Evolutionary conservation across 1,140 invertebrate species (phyloP), one percentile per base, ranked within the genome.

Genomic region (Scaptomyza pallida): DNA sequence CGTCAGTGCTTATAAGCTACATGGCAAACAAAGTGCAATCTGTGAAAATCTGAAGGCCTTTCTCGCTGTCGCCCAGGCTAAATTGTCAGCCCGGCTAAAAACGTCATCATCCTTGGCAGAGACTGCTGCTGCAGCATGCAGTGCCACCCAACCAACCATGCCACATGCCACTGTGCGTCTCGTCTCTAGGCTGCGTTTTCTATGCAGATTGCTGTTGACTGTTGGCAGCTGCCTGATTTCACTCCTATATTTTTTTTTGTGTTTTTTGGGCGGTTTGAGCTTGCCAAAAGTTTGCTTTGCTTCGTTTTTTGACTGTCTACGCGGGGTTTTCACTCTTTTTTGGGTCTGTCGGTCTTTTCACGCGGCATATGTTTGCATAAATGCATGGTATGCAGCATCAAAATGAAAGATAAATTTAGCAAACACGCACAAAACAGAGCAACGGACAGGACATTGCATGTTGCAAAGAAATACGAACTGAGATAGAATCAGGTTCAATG

Each of bases 351-450:
- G 35, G 62, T 48, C 75, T 51, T 37, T 86, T 75, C 59, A 68
- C 71, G 74, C 74, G 56, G 77, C 81, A 88, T 81, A 86, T 86
- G 81, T 88, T 83, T 86, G 82, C 81, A 86, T 81, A 86, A 80
- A 85, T 61, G 68, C 54, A 60, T 67, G 50, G 52, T 71, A 79
- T 37, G 47, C 57, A 40, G 51, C 61, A 47, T 77, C 81, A 71
- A 81, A 83, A 88, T 68, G 77, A 86, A 86, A 86, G 77, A 86
- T 86, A 88, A 77, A 86, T 81, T 81, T 80, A 45, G 54, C 74
- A 75, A 70, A 75, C 68, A 81, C 69, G 65, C 57, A 61, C 50
- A 37, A 26, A 76, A 76, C 59, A 62, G 50, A 30, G 40, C 40
- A 10, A 8, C 56, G 64, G 47, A 64, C 17, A 33, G 44, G 12